Evolutionary conservation across 2,797 vertebrate species (phyloP), one percentile per base, ranked within the genome.

Genomic region (Neoniphon sammara): DNA sequence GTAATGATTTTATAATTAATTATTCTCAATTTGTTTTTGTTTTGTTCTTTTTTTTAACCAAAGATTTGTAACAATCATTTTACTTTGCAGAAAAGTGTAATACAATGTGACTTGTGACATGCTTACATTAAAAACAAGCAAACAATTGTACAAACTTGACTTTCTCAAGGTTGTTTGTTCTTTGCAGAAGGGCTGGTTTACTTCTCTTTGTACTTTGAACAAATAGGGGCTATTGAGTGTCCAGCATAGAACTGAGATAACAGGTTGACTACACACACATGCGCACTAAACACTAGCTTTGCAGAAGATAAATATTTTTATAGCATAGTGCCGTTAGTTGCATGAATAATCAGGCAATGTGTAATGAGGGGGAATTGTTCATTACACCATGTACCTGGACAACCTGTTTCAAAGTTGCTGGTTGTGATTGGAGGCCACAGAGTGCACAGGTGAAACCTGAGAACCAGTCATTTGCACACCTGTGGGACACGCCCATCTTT

Each of bases 51-150:
- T 53, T 68, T 62, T 82, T n/a, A 71, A 73, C 31, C 53, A 25
- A 56, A 56, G 10, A 27, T 57, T 63, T 62, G 18, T 77, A 70
- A 72, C 10, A 53, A 21, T 66, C 0, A 36, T 68, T 87, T 76
- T 69, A 52, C 62, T 79, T 61, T 70, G 34, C 20, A 69, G 12
- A 76, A 4, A 44, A 30, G 11, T 34, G 2, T 77, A 31, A 70
- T 36, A 54, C 71, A 50, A 31, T 64, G 42, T 52, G 39, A 77
- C 73, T 39, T 80, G 31, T 84, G 52, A 82, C 23, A 20, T 65
- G 52, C 65, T 70, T 61, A 30, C 67, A 91, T 85, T 83, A 87
- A 91, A 86, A 91, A 86, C n/a, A 78, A 73, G 7, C n/a, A 85
- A 66, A 66, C 11, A n/a, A 49, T 34, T 60, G 30, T 15, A 67